Percentiles rank a stretch among this genome's conserved stretches.
Conservation (phyloP, 2,797 vertebrate genomes). For the Acropternis orthonyx region DNA sequence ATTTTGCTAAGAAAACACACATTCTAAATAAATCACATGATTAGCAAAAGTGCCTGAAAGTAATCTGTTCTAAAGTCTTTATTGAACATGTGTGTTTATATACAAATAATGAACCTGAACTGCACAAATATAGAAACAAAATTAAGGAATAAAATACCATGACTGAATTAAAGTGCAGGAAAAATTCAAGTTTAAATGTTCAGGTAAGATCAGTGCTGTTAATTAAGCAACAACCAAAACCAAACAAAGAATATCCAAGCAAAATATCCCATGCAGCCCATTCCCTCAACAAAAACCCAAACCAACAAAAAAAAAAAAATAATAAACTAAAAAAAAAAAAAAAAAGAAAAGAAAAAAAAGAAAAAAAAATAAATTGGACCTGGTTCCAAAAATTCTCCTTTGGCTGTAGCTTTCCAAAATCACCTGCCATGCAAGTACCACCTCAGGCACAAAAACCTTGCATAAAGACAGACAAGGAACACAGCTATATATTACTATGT, state of each 20-base stretch:
- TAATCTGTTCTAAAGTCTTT: conserved; percentile 57
- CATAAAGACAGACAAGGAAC: conserved; percentile 48
- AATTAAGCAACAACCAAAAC: conserved; percentile 55
- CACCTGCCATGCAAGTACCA: conserved; percentile 60
- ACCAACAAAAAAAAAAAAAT: neutral
- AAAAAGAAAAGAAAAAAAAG: neutral
- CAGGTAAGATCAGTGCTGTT: conserved; percentile 74
- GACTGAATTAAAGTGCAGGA: conserved; percentile 76
- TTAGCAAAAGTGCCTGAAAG: conserved; percentile 58
- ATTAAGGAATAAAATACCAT: conserved; percentile 68
- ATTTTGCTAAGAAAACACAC: conserved; percentile 70
- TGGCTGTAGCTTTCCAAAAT: conserved; percentile 75
- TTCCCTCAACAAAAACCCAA: neutral
- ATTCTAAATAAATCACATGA: conserved; percentile 60
- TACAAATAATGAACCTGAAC: conserved; percentile 69
- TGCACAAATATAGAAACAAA: conserved; percentile 54
- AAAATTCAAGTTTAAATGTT: conserved; percentile 81
- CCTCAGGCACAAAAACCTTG: conserved; percentile 59
- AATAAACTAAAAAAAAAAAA: neutral
- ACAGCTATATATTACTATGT: conserved; percentile 46
- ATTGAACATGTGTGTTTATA: conserved; percentile 66
- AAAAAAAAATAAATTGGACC: conserved; percentile 40
- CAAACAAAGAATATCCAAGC: neutral
- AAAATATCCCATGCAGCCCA: neutral
- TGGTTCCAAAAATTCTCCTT: conserved; percentile 67